Base-by-base conservation (phyloP, 2,797 vertebrate genomes). In the Leptatherina wallacei region DNA sequence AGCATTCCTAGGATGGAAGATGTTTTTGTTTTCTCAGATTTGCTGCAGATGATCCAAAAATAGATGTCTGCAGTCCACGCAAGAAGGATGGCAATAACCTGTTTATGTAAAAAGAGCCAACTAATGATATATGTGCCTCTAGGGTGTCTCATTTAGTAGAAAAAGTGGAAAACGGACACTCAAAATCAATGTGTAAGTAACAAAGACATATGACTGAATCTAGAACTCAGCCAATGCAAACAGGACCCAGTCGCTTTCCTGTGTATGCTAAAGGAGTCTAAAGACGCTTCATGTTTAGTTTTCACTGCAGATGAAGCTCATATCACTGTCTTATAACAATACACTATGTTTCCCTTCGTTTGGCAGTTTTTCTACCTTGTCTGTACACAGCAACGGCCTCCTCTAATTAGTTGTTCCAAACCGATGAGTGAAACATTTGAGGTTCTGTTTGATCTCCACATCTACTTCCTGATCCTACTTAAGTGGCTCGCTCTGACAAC, bases 401-500 rank as follows among this genome's bases (percentile, higher is more conserved):
- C 27, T 22, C 16, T 59, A 65, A 77, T 5, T 0, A 49, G 60
- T n/a, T 55, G 32, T 51, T 0, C 59, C 3, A 44, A 63, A 3
- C 9, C 22, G 58, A 60, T n/a, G 32, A 68, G 65, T 33, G 12
- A 69, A 44, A 74, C 54, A 47, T 47, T 44, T 40, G 9, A 65
- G 24, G 71, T 57, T 71, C 61, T 56, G 72, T 79, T 16, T 71
- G 38, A 79, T 32, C 33, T 56, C 22, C 36, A 67, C 62, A 60
- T 73, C 47, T 40, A 65, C 55, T 77, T 78, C 44, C 75, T 64
- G 57, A 8, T 72, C 49, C 61, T 22, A 20, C 24, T 29, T n/a
- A 57, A 44, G 10, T 9, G 20, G 22, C 71, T 30, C 52, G 69
- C 40, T 24, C 40, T 71, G 66, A 72, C 40, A 20, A 38, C 24